phyloP scores from a whole-genome alignment of 2,113 vertebrate genomes.

The Electrona antarctica region DNA sequence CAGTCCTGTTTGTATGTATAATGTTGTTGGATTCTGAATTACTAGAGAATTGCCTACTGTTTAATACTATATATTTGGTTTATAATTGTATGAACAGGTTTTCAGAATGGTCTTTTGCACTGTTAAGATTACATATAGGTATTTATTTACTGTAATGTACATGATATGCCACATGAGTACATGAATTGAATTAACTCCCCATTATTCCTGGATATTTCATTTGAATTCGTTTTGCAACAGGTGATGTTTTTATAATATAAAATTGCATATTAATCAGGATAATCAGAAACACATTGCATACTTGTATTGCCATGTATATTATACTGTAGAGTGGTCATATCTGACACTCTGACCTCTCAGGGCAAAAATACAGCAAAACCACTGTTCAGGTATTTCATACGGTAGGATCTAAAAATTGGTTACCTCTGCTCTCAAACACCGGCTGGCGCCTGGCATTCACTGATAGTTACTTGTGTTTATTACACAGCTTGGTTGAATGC shows the following conservation, averaged over 20 bases:
- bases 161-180: slow-evolving; percentile 6
- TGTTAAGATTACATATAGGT: neutral
- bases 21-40: slow-evolving; percentile 12
- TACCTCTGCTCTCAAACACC: neutral
- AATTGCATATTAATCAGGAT: slow-evolving; percentile 27
- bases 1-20: neutral
- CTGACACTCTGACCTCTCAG: slow-evolving; percentile 4
- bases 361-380: slow-evolving; percentile 34
- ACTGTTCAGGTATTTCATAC: slow-evolving; percentile 54
- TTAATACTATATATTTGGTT: slow-evolving; percentile 43
- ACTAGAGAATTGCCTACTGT: neutral
- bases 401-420: neutral
- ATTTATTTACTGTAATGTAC: neutral
- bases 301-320: slow-evolving; percentile 10
- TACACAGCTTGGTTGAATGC: no score
- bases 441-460: slow-evolving; percentile 16
- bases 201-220: slow-evolving; percentile 4
- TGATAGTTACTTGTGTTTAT: slow-evolving; percentile 22
- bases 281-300: neutral
- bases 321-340: neutral
- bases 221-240: slow-evolving; percentile 11
- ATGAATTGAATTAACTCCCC: neutral
- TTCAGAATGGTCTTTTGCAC: neutral
- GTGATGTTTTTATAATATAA: slow-evolving; percentile 23
- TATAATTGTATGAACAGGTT: slow-evolving; percentile 25